Conservation (phyloP, 1,140 invertebrate genomes). For the Frieseomelitta varia region DNA sequence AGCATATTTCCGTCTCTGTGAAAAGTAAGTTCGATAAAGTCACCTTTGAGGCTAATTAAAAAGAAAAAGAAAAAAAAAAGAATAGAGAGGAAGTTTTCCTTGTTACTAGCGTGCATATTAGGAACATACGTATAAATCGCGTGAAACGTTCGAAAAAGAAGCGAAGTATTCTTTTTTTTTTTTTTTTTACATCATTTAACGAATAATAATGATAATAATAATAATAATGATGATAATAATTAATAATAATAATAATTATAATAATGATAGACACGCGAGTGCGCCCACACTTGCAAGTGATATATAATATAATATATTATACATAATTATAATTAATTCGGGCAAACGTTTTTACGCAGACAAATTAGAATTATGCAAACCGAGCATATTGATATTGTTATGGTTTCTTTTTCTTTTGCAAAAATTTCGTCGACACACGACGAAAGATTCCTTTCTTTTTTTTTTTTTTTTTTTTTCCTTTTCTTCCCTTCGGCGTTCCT, state of each 20-base stretch:
- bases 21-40: constrained; percentile 21
- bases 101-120: background rate
- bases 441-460: background rate
- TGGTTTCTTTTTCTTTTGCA: constrained; percentile 3
- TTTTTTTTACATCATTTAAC: constrained; percentile 39
- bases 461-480: background rate
- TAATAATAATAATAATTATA: no score
- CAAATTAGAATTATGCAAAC: constrained; percentile 45
- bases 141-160: background rate
- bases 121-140: background rate
- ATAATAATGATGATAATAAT: background rate
- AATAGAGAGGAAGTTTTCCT: background rate
- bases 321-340: constrained; percentile 58
- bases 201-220: constrained; percentile 20
- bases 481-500: background rate
- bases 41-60: constrained; percentile 20
- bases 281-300: constrained; percentile 54
- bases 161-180: constrained; percentile 20
- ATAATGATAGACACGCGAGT: constrained; percentile 35
- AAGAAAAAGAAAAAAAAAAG: background rate
- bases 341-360: constrained; percentile 43
- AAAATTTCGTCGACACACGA: constrained; percentile 2
- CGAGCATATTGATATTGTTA: constrained; percentile 43
- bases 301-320: constrained; percentile 39
- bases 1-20: background rate